These are phyloP conservation scores for Acrossocheilus wenchowensis DNA, from an alignment of 2,797 vertebrate genomes.

Conservation along the genomic window DNA sequence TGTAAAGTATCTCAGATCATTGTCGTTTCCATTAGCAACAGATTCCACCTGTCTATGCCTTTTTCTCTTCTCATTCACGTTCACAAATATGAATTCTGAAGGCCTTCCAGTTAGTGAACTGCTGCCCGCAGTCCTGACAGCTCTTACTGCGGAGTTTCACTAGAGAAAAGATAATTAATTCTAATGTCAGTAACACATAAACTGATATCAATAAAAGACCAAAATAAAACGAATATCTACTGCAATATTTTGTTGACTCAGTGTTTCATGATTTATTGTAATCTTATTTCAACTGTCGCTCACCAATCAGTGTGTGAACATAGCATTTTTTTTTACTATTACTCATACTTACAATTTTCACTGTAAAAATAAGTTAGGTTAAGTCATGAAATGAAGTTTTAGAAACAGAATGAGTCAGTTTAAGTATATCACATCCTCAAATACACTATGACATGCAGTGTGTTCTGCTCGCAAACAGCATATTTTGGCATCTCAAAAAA, in stretches of 20 bases:
- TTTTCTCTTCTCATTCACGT: slow-evolving; percentile 29
- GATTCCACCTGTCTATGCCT: neutral
- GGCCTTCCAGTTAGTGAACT: slow-evolving; percentile 57
- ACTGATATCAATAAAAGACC: neutral
- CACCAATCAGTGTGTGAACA: neutral
- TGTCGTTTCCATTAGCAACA: neutral
- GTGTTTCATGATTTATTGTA: neutral
- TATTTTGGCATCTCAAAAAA: neutral
- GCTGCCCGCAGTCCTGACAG: slow-evolving; percentile 69
- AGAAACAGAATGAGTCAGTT: neutral
- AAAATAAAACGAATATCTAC: too few species aligned
- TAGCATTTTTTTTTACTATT: neutral
- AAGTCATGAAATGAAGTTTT: neutral
- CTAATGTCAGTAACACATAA: slow-evolving; percentile 4
- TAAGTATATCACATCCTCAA: neutral
- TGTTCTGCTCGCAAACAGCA: neutral
- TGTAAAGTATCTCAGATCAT: too few species aligned
- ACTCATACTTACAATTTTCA: neutral
- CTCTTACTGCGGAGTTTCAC: slow-evolving; percentile 53
- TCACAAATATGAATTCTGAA: slow-evolving; percentile 66
- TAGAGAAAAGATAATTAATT: slow-evolving; percentile 47
- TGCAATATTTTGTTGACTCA: neutral
- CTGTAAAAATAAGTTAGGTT: neutral
- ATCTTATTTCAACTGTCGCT: neutral
- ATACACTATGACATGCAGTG: neutral